Base-by-base conservation (phyloP, 2,113 vertebrate genomes). In the Brachyhypopomus gauderio region DNA sequence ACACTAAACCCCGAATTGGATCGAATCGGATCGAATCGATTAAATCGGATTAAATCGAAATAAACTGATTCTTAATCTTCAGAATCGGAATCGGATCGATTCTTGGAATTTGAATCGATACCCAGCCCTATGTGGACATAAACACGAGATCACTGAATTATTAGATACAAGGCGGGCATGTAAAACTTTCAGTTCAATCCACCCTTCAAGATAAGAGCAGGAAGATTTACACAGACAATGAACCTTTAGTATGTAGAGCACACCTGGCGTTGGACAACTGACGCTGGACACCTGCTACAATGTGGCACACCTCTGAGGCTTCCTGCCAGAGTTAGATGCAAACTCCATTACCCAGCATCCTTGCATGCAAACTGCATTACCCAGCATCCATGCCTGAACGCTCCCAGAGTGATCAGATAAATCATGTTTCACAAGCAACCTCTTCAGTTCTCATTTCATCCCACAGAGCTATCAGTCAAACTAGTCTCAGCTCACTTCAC, bases 401-500 rank as follows among this genome's bases (percentile, higher is more conserved):
- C 89, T 89, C 89, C 88, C 78, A 88, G 89, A 92, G 91, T 88
- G 90, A 91, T 87, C 87, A 85, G 86, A 92, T 92, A 91, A 90
- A 92, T 91, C 89, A 91, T 83, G 66, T 70, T 70, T 70, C 66
- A 87, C 88, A 89, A 91, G 91, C 89, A 91, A 88, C 59, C 78
- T 83, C 83, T 87, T 80, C 48, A 86, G 87, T 89, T 87, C 88
- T 83, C 71, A 66, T 90, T 88, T 88, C 88, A 89, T 89, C 88
- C 86, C 83, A 82, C 2, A 71, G 60, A 55, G 87, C 87, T 85
- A 88, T 90, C 90, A 77, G 80, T 89, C 89, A 88, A 88, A 85
- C 2, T 62, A 17, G 85, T 86, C 76, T 56, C 80, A 87, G 88
- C 38, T 88, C 89, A 87, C 84, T 90, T 88, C 48, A 9, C 59